phyloP scores from a whole-genome alignment of 2,888 invertebrate species.

The Machimus atricapillus region DNA sequence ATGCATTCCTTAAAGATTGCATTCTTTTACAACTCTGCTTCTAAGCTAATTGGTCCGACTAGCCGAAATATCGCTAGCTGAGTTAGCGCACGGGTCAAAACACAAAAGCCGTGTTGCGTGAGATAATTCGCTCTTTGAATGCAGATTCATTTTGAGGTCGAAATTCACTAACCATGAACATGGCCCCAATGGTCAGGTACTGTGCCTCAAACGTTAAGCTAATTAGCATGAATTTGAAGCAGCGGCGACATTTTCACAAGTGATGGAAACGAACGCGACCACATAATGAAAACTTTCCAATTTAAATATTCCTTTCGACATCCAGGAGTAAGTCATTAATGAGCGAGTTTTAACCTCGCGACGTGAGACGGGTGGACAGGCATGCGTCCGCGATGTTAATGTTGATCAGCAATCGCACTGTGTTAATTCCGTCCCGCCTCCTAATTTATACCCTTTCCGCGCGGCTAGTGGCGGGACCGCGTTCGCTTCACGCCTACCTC shows the following conservation, averaged over 20 bases:
- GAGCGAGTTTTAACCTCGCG: neutral
- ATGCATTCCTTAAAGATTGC: no score
- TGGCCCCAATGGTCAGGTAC: neutral
- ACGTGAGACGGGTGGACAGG: neutral
- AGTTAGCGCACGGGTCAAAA: no score
- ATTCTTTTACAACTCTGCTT: no score
- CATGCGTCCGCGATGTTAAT: neutral
- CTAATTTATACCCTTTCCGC: neutral
- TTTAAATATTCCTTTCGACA: neutral
- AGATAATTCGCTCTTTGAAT: neutral
- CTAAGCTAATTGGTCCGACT: neutral
- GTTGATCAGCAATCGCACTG: neutral
- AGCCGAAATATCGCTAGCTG: neutral
- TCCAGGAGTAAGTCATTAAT: neutral
- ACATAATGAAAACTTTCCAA: neutral
- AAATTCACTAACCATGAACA: neutral
- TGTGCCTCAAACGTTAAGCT: neutral
- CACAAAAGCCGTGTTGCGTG: neutral
- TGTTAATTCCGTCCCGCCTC: neutral
- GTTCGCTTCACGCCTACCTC: neutral
- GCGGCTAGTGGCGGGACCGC: neutral
- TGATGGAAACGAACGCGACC: neutral
- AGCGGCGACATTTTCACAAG: neutral
- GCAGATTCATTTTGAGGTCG: neutral
- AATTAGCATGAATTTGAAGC: neutral